These are phyloP conservation scores for Troglohyphantes excavatus DNA, from an alignment of 2,888 invertebrate species.

Conservation along the genomic window DNA sequence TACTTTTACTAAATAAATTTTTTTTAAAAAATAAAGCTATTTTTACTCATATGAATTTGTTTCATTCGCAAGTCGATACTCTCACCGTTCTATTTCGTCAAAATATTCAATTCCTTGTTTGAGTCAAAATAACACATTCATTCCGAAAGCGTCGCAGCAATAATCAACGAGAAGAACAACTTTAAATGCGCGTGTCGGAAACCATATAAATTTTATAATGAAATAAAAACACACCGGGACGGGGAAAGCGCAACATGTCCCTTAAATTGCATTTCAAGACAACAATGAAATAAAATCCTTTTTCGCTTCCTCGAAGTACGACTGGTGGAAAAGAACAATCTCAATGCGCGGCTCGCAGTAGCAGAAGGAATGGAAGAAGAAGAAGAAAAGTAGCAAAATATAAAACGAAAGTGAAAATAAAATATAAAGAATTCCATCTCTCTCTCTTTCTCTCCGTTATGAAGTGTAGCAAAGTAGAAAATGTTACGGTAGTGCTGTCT, in stretches of 20 bases:
- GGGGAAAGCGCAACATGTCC: conserved; percentile 32
- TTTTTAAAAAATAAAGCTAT: too few relatives aligned
- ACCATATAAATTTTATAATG: conserved; percentile 16
- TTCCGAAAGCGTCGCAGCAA: neutral
- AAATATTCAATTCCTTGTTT: neutral
- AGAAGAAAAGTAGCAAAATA: neutral
- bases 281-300: conserved; percentile 69
- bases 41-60: too few relatives aligned
- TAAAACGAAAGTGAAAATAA: conserved; percentile 13
- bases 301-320: conserved; percentile 16
- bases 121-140: neutral
- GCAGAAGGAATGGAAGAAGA: neutral
- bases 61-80: too few relatives aligned
- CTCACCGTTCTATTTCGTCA: neutral
- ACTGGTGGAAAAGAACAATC: neutral
- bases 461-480: conserved; percentile 54
- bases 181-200: conserved; percentile 1
- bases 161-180: neutral
- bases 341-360: conserved; percentile 23
- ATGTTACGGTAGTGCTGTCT: conserved; percentile 34
- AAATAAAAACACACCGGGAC: neutral
- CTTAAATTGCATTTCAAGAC: conserved; percentile 56
- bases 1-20: too few relatives aligned
- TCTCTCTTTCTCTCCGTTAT: neutral
- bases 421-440: conserved; percentile 1